phyloP scores from a whole-genome alignment of 2,113 vertebrate species.

The Ornithorhynchus anatinus region DNA sequence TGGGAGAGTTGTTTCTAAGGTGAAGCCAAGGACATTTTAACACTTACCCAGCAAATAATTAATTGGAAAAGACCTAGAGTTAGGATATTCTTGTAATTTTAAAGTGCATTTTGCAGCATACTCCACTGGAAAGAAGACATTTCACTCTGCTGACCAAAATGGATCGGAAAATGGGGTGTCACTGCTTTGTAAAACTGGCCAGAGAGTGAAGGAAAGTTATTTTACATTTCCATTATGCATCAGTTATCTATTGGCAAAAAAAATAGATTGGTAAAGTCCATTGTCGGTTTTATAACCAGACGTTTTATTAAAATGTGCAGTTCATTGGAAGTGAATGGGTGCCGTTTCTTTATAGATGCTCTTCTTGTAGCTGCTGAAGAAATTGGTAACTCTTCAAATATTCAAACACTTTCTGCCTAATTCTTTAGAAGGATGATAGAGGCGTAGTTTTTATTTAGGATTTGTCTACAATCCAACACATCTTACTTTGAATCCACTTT shows the following conservation, averaged over 20 bases:
- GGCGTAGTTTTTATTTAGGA: not conserved
- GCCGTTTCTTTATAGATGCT: not conserved
- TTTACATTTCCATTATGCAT: not conserved
- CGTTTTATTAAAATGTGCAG: not conserved
- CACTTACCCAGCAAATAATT: slow-evolving; percentile 62
- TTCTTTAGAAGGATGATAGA: too few species aligned
- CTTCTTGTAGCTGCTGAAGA: too few species aligned
- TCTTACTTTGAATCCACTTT: not conserved
- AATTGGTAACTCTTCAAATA: too few species aligned
- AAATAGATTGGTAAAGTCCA: not conserved
- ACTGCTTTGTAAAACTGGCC: not conserved
- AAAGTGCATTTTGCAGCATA: slow-evolving; percentile 37
- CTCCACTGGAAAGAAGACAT: slow-evolving; percentile 40
- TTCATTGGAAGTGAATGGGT: not conserved
- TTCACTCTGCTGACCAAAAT: slow-evolving; percentile 27
- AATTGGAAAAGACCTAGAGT: slow-evolving; percentile 52
- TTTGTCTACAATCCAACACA: not conserved
- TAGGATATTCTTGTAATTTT: slow-evolving; percentile 41
- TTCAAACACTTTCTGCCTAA: too few species aligned
- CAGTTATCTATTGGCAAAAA: slow-evolving; percentile 9
- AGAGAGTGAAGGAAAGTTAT: slow-evolving; percentile 5
- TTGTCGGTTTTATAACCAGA: accelerated
- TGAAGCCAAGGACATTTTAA: slow-evolving; percentile 67
- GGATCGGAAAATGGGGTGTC: not conserved
- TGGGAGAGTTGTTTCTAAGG: slow-evolving; percentile 65